Base-by-base conservation (phyloP, 2,888 invertebrate species). In the Pseudococcus longispinus region DNA sequence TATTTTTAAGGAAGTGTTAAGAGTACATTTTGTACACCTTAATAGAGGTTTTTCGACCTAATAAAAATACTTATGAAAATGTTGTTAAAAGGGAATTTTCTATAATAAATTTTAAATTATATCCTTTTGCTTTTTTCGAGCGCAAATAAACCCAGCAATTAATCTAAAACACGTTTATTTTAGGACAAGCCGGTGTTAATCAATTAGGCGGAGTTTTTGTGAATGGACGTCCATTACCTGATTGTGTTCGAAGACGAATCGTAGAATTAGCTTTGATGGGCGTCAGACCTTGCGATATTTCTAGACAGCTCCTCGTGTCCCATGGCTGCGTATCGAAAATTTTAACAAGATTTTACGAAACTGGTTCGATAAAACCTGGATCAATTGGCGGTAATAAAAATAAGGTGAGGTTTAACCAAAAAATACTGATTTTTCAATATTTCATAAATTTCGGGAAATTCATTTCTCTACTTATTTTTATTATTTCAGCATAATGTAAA, bases 251-350 rank as follows among this genome's bases (percentile, higher is more conserved):
- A 88, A 94, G 97, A 88, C 93, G 97, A 88, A 98, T 98, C 89
- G 98, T 98, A 0, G 98, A 98, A 91, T 92, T 98, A 90, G 98
- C 98, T 37, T 93, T 98, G 90, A 94, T 97, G 92, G 98, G 98
- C 0, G 98, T 98, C 0, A 92, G 98, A 77, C 98, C 98, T 20
- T 98, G 98, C 91, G 98, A 98, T 92, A 98, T 98, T 91, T 98
- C 98, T 85, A 92, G 98, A 11, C 98, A 98, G 90, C 93, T 98
- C 88, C 93, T 98, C 85, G 98, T 98, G 84, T 98, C 98, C 0
- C 98, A 98, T 90, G 98, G 98, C 87, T 98, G 98, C 91, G 98
- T 98, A 86, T 98, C 97, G 89, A 98, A 98, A 92, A 98, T 98
- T 89, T 93, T 98, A 88, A 98, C 98, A 18, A 93, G 98, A 89